phyloP scores from a whole-genome alignment of 2,113 vertebrate genomes.

The Columbina picui region DNA sequence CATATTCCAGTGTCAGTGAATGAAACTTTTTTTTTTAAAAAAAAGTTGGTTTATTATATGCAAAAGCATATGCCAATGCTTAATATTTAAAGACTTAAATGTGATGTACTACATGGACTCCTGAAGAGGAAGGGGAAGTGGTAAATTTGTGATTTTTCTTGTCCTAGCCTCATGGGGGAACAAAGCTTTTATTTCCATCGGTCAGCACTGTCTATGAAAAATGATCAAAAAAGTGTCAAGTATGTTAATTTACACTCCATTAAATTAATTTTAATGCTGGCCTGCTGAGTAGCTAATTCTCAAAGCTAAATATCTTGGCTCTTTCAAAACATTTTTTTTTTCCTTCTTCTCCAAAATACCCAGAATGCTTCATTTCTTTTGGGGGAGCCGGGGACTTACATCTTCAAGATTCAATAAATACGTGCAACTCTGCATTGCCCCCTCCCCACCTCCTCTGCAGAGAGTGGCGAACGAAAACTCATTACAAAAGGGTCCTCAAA shows the following conservation, averaged over 20 bases:
- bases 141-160: constrained; percentile 40
- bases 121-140: constrained; percentile 46
- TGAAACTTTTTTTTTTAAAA: constrained; percentile 55
- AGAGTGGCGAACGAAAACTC: constrained; percentile 30
- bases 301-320: constrained; percentile 67
- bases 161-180: not conserved
- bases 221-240: constrained; percentile 75
- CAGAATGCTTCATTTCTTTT: not conserved
- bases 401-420: not conserved
- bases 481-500: constrained; percentile 41
- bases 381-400: not conserved
- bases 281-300: constrained; percentile 76
- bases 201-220: constrained; percentile 70
- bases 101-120: constrained; percentile 55
- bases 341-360: constrained; percentile 34
- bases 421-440: not conserved
- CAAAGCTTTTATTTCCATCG: constrained; percentile 51
- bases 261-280: constrained; percentile 80
- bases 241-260: constrained; percentile 78
- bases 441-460: constrained; percentile 1
- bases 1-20: constrained; percentile 57
- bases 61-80: constrained; percentile 48
- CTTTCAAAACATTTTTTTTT: constrained; percentile 51
- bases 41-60: constrained; percentile 67
- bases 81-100: constrained; percentile 75